Base-by-base conservation (phyloP, 53 echinoderm and acorn worm genomes). In the Crossaster papposus region DNA sequence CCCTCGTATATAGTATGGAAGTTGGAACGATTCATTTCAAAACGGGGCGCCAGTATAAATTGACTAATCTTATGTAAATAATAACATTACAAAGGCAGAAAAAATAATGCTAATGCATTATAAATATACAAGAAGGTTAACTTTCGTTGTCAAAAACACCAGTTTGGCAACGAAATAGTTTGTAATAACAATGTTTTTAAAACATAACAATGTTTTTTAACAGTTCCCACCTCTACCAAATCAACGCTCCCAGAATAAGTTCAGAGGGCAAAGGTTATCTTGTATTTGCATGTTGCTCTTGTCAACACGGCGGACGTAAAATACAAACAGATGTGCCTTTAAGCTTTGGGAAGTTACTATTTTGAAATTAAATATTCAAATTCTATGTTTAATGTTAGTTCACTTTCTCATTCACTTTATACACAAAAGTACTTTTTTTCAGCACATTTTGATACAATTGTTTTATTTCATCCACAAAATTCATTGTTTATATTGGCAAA, bases 241-340 rank as follows among this genome's bases (percentile, higher is more conserved):
- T 80, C 80, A 52, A 31, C 80, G 44, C 12, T 54, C 36, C 62
- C 80, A 30, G 13, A 79, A 79, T 44, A 44, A 79, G 80, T 80
- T 80, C 54, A 33, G 20, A 50, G 80, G 80, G 9, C 80, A 55
- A 54, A 32, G 55, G 18, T 54, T 12, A 18, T 15, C 30, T 14
- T 35, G 6, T 58, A 58, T 58, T 58, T 4, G 58, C 58, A 58
- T 2, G 58, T 58, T 58, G 1, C 2, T 58, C 58, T 20, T 58
- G 58, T 58, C 58, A 58, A 58, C 58, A 58, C 58, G n/a, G n/a
- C n/a, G 58, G 38, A 38, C n/a, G 38, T n/a, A n/a, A n/a, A 38
- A 38, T 7, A 38, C 3, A 7, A 58, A 15, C 58, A 58, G n/a
- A n/a, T 58, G 58, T 20, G 1, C 22, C 2, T 58, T 14, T 18